Percentiles rank a stretch among this genome's conserved stretches.
Evolutionary conservation across 2,888 invertebrate species (phyloP).

Genomic region (Chrysolina haemoptera): DNA sequence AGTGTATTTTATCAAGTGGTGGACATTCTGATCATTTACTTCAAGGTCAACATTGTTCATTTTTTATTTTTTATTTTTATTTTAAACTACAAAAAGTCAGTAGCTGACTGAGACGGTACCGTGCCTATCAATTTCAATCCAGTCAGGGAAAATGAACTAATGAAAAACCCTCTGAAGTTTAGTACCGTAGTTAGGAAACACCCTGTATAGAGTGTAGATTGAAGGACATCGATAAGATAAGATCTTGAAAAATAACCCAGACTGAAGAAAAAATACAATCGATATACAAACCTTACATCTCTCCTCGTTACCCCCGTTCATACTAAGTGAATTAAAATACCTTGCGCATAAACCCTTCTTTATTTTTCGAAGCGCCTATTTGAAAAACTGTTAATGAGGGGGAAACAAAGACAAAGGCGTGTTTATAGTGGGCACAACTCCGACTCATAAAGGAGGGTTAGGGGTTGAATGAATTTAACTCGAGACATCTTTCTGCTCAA

Average conservation of each 20-base stretch:
- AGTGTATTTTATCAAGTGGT: too few relatives aligned
- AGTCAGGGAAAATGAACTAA: too few relatives aligned
- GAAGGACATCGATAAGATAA: too few relatives aligned
- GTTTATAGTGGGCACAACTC: conserved; percentile 48
- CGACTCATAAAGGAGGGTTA: conserved; percentile 47
- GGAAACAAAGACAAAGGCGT: conserved; percentile 49
- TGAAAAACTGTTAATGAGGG: conserved; percentile 51
- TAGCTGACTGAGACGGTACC: too few relatives aligned
- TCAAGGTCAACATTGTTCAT: too few relatives aligned
- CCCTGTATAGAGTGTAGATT: too few relatives aligned
- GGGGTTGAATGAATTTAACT: conserved; percentile 53
- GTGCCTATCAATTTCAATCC: too few relatives aligned
- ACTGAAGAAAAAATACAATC: neutral
- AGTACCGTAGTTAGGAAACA: too few relatives aligned
- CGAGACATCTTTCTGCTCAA: conserved; percentile 53
- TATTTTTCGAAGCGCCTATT: conserved; percentile 44
- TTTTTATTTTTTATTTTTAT: too few relatives aligned
- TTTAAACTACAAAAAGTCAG: too few relatives aligned
- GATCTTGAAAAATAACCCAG: neutral
- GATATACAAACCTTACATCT: neutral
- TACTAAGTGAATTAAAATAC: conserved; percentile 29
- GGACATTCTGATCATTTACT: neutral
- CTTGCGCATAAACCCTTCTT: conserved; percentile 20
- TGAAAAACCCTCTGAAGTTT: too few relatives aligned
- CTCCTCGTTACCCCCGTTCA: neutral